Evolutionary conservation across 2,888 invertebrate species (phyloP), one percentile per base, ranked within the genome.

Genomic region (Drosophila helvetica): DNA sequence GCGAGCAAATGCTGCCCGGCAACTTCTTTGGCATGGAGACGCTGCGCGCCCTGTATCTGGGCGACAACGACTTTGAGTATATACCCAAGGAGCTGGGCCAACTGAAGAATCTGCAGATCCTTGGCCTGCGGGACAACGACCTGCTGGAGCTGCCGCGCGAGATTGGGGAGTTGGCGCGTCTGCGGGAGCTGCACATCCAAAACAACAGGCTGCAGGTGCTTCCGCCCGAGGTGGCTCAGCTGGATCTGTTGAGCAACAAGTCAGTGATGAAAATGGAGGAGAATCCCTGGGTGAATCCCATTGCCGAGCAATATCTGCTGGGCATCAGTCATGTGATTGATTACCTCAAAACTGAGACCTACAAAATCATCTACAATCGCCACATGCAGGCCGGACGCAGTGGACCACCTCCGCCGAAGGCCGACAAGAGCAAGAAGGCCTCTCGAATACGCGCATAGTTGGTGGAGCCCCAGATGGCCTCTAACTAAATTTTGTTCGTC

Each of bases 21-120:
- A 99, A 99, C 91, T 99, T 99, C 93, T 99, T 98, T 92, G 98
- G 98, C 95, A 96, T 99, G 93, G 99, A 98, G 93, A 98, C 98
- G 3, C 93, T 99, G 46, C 94, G 99, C 77, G 99, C 99, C 0
- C 93, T 99, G 43, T 99, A 99, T 90, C 93, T 99, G 91, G 98
- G 98, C 7, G 99, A 99, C 92, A 99, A 99, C 93, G 99, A 99
- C 91, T 99, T 99, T 92, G 99, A 99, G 92, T 95, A 94, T 79
- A 90, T 99, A 64, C 97, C 99, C 9, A 93, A 96, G 18, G 99
- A 98, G 90, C 95, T 99, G 88, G 97, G 96, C 48, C 96, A 96
- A 85, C 93, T 99, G 81, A 98, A 98, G 91, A 98, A 98, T 92
- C 93, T 99, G 55, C 96, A 97, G 92, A 96, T 98, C 96, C 93